Conservation (phyloP, 2,888 invertebrate species). For the Seladonia tumulorum region DNA sequence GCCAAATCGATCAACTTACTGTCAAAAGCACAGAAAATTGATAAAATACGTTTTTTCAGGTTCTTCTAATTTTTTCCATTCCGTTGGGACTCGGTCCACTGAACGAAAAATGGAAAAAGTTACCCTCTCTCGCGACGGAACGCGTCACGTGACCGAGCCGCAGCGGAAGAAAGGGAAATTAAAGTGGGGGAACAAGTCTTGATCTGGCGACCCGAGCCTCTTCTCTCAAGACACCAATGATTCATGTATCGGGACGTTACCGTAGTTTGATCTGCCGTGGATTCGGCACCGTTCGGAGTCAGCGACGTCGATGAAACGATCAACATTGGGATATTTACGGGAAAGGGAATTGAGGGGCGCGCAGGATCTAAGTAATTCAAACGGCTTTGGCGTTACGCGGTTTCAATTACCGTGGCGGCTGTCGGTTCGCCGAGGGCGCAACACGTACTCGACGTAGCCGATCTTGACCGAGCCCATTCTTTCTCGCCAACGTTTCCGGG, state of each 20-base stretch:
- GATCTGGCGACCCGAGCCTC: too few relatives aligned
- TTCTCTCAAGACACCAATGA: too few relatives aligned
- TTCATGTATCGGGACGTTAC: neutral
- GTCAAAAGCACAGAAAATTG: too few relatives aligned
- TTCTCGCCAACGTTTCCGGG: slow-evolving; percentile 32
- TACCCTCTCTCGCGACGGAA: too few relatives aligned
- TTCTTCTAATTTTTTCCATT: too few relatives aligned
- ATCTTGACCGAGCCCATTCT: slow-evolving; percentile 31
- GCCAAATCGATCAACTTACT: too few relatives aligned
- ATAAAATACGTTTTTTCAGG: too few relatives aligned
- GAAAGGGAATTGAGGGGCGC: neutral
- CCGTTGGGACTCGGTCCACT: too few relatives aligned
- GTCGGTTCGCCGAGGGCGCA: slow-evolving; percentile 24
- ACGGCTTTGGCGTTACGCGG: neutral
- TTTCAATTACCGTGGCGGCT: slow-evolving; percentile 36
- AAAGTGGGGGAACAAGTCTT: too few relatives aligned
- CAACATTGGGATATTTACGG: slow-evolving; percentile 3
- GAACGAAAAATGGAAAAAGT: too few relatives aligned
- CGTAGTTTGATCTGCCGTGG: neutral
- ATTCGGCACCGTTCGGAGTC: neutral
- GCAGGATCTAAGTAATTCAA: slow-evolving; percentile 22
- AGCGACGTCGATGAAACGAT: neutral
- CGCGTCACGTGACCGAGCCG: too few relatives aligned
- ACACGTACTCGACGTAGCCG: slow-evolving; percentile 29
- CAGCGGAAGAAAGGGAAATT: too few relatives aligned